Conservation (phyloP, 2,888 invertebrate genomes). For the Drosophila mimica region DNA sequence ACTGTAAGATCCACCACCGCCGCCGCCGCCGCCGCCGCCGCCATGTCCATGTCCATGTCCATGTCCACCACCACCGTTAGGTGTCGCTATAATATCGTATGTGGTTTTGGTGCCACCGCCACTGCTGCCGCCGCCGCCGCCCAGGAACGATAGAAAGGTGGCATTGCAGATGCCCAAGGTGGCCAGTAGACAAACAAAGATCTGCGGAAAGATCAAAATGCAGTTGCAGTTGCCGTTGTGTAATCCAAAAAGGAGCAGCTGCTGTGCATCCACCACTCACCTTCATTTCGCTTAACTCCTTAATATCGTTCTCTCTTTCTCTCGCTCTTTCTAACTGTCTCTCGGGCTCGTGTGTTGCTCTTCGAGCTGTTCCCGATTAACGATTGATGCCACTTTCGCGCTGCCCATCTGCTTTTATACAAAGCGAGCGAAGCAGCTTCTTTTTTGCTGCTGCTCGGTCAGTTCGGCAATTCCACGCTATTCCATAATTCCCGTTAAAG, state of each 20-base stretch:
- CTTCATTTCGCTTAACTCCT: slow-evolving; percentile 63
- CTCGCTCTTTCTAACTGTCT: neutral
- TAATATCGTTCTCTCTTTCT: slow-evolving; percentile 19
- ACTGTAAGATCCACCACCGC: slow-evolving; percentile 22
- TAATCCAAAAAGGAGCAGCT: slow-evolving; percentile 28
- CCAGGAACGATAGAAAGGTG: slow-evolving; percentile 71
- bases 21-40: slow-evolving; percentile 39
- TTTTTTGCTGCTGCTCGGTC: slow-evolving; percentile 2
- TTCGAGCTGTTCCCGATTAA: slow-evolving; percentile 58
- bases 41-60: slow-evolving; percentile 23
- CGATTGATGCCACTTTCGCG: slow-evolving; percentile 74
- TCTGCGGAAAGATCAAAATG: slow-evolving; percentile 44
- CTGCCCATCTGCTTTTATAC: slow-evolving; percentile 74
- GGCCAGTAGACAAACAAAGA: slow-evolving; percentile 76
- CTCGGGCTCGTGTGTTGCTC: slow-evolving; percentile 20
- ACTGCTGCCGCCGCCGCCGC: slow-evolving; percentile 54
- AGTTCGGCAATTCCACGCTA: slow-evolving; percentile 20
- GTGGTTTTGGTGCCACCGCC: slow-evolving; percentile 55
- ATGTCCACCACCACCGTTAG: slow-evolving; percentile 37
- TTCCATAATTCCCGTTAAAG: slow-evolving; percentile 63
- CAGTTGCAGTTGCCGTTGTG: neutral
- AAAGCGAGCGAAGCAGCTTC: slow-evolving; percentile 14
- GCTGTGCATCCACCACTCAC: slow-evolving; percentile 46
- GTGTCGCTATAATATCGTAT: slow-evolving; percentile 69
- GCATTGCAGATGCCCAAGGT: slow-evolving; percentile 70